Conservation (phyloP, 2,797 vertebrate genomes). For the Neosalanx taihuensis region DNA sequence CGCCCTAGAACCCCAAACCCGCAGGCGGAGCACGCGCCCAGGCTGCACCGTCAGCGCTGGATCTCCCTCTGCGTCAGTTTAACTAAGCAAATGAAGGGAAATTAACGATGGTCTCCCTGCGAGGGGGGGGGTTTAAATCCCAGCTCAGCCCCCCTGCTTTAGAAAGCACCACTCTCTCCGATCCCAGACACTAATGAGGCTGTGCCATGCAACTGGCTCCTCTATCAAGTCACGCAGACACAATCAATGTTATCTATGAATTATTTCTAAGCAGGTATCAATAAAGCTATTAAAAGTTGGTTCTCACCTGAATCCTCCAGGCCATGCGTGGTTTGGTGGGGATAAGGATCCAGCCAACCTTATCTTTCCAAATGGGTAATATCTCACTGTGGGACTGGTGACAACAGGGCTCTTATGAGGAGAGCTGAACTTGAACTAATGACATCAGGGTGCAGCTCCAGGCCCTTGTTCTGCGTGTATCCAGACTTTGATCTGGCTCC, state of each 20-base stretch:
- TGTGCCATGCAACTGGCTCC: slow-evolving; percentile 18
- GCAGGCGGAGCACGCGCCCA: neutral
- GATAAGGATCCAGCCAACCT: neutral
- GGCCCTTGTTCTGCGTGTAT: too few species aligned
- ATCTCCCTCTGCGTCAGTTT: neutral
- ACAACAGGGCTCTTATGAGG: neutral
- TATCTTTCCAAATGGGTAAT: neutral
- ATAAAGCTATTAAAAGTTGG: slow-evolving; percentile 13
- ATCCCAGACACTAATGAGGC: slow-evolving; percentile 36
- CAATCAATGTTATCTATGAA: slow-evolving; percentile 4
- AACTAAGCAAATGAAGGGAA: slow-evolving; percentile 29
- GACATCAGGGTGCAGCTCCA: neutral
- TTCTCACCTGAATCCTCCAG: slow-evolving; percentile 29
- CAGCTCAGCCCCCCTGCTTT: slow-evolving; percentile 32
- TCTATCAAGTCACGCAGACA: neutral
- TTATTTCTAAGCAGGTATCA: slow-evolving; percentile 1
- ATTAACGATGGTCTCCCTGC: slow-evolving; percentile 39
- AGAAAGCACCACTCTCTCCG: slow-evolving; percentile 32
- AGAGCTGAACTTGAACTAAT: neutral
- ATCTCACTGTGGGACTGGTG: neutral
- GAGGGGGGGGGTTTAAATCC: slow-evolving; percentile 33
- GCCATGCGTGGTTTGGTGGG: slow-evolving; percentile 20
- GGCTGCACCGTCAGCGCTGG: neutral
- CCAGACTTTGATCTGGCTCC: too few species aligned
- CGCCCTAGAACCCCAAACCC: too few species aligned